These are phyloP conservation scores for Sinella curviseta DNA, from an alignment of 1,140 invertebrate genomes.

Conservation along the genomic window DNA sequence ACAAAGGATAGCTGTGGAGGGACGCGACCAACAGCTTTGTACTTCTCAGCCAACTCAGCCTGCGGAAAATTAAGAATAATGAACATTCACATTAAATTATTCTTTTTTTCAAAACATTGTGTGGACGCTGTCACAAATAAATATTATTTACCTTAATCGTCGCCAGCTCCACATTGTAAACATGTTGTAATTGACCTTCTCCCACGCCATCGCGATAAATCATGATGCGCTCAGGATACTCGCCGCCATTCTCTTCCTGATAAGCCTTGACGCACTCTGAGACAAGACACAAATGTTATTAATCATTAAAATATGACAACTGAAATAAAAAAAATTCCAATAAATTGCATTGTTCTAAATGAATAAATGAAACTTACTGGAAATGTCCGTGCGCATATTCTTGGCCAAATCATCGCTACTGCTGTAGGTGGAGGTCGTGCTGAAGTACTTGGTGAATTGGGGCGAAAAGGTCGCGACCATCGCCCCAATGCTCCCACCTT, in stretches of 20 bases:
- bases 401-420: conserved; percentile 71
- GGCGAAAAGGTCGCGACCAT: conserved; percentile 76
- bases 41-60: neutral
- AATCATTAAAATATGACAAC: neutral
- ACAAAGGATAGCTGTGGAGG: conserved; percentile 61
- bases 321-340: neutral
- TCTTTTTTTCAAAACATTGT: no score
- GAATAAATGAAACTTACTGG: conserved; percentile 50
- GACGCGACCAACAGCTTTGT: neutral
- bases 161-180: neutral
- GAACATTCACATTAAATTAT: no score
- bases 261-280: conserved; percentile 60
- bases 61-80: neutral
- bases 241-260: conserved; percentile 1
- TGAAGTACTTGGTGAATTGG: conserved; percentile 67
- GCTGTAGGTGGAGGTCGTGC: conserved; percentile 66
- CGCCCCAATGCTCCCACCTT: conserved; percentile 65
- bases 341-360: neutral
- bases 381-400: conserved; percentile 64
- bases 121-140: no score
- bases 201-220: conserved; percentile 80
- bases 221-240: conserved; percentile 62
- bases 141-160: conserved; percentile 28
- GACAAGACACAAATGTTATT: neutral
- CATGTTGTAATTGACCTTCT: conserved; percentile 69